Evolutionary conservation across 2,113 vertebrate genomes (phyloP), one percentile per base, ranked within the genome.

Genomic region (Tyto alba): DNA sequence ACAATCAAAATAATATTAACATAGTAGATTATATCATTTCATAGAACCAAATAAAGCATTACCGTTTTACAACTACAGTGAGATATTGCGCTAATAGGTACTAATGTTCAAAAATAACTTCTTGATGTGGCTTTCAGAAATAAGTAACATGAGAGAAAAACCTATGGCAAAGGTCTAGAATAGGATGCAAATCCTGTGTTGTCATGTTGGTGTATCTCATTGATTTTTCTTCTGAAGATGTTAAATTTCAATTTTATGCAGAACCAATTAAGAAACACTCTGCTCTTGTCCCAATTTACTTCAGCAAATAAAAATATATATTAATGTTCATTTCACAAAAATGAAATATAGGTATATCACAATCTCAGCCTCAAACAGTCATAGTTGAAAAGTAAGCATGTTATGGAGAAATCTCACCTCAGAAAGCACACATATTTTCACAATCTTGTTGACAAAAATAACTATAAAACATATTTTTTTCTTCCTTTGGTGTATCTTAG

Each of bases 171-270:
- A 62, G 5, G 19, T 56, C 17, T 45, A 59, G 2, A 30, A 79
- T 13, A 72, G 19, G 36, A 36, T 34, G 10, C 3, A 76, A 27
- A 6, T 66, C 13, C 6, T 30, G 9, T 0, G 0, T 48, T 64
- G 21, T 76, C 22, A 25, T 62, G 14, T 40, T 73, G 0, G 0
- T 48, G 34, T 85, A 79, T 85, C 34, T 68, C 32, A 64, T 6
- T 53, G 29, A 43, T 62, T 83, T 83, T 80, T 85, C 34, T 88
- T 79, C 25, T 69, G 27, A 92, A 45, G 36, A 36, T 0, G 3
- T 0, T 14, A 23, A 62, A 64, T 38, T 80, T 86, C 21, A 77
- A 6, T 91, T 92, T 83, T 43, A 83, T 73, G 23, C 23, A 69
- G 9, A 90, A 66, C 68, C 40, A 85, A 64, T 71, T 9, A 48